These are phyloP conservation scores for Brachyhypopomus gauderio DNA, from an alignment of 2,113 vertebrate genomes.

Conservation along the genomic window DNA sequence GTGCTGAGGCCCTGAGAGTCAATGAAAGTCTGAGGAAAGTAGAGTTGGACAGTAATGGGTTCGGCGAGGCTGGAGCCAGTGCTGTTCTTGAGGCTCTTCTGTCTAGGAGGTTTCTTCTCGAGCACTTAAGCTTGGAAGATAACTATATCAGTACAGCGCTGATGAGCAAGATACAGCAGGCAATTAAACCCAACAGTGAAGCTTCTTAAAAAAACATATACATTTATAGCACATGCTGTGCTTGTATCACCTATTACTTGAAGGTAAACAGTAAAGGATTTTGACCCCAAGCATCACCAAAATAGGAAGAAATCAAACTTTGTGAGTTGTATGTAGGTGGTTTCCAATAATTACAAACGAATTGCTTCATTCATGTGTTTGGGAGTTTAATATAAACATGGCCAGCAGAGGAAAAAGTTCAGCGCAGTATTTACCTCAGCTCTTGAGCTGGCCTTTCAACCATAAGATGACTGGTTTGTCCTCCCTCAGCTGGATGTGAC, in stretches of 20 bases:
- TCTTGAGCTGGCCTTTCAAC: slow-evolving; percentile 35
- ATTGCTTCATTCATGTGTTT: slow-evolving; percentile 42
- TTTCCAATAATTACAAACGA: slow-evolving; percentile 24
- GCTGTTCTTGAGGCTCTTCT: slow-evolving; percentile 70
- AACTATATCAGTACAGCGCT: slow-evolving; percentile 72
- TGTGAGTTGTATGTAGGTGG: slow-evolving; percentile 12
- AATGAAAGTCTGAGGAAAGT: slow-evolving; percentile 67
- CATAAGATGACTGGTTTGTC: slow-evolving; percentile 17
- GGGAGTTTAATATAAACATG: slow-evolving; percentile 42
- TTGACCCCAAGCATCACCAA: not conserved
- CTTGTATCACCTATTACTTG: not conserved
- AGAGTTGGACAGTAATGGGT: slow-evolving; percentile 74
- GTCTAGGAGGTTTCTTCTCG: slow-evolving; percentile 60
- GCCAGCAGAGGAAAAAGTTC: slow-evolving; percentile 25
- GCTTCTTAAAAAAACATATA: not conserved
- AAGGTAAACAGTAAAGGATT: not conserved
- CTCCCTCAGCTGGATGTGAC: not conserved
- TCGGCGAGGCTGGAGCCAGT: slow-evolving; percentile 74
- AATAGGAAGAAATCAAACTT: slow-evolving; percentile 2
- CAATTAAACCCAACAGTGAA: slow-evolving; percentile 54
- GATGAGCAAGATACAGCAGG: slow-evolving; percentile 69
- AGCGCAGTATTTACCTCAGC: slow-evolving; percentile 41
- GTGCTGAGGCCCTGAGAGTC: slow-evolving; percentile 69
- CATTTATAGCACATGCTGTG: not conserved
- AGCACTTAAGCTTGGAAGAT: slow-evolving; percentile 72